A percentile compares a stretch with the other conserved stretches of the same genome.
Evolutionary conservation across 1,140 invertebrate species (phyloP).

Genomic region (Tribolium madens): DNA sequence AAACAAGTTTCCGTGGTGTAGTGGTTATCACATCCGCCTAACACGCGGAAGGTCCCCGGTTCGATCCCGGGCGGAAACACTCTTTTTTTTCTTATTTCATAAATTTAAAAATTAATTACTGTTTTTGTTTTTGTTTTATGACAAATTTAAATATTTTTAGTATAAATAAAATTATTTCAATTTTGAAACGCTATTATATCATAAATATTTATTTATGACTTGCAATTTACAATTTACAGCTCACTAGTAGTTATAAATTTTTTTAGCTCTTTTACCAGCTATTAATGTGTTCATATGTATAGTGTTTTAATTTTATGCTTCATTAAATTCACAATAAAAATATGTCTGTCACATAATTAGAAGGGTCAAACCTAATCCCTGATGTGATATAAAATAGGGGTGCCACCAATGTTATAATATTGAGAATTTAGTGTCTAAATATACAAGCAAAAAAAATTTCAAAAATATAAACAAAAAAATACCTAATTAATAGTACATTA

Average conservation of each 20-base stretch:
- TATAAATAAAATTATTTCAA: no score
- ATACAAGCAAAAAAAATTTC: no score
- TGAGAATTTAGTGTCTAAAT: no score
- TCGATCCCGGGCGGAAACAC: slow-evolving; percentile 74
- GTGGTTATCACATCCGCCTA: slow-evolving; percentile 75
- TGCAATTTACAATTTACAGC: no score
- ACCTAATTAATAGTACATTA: no score
- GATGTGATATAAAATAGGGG: neutral
- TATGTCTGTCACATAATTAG: neutral
- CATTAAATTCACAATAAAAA: neutral
- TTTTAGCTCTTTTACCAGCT: neutral
- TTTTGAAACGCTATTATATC: no score
- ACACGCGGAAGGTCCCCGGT: slow-evolving; percentile 75
- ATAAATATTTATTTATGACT: no score
- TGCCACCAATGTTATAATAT: neutral
- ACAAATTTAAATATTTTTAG: no score
- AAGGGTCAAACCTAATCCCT: neutral
- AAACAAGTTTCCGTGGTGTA: slow-evolving; percentile 65
- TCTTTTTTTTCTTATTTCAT: slow-evolving; percentile 54
- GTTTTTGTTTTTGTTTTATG: no score
- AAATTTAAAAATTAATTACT: no score
- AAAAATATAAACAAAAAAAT: no score
- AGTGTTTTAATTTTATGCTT: neutral
- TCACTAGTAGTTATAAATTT: neutral
- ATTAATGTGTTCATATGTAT: no score